Conservation (phyloP, 2,888 invertebrate genomes). For the Globia sparganii region DNA sequence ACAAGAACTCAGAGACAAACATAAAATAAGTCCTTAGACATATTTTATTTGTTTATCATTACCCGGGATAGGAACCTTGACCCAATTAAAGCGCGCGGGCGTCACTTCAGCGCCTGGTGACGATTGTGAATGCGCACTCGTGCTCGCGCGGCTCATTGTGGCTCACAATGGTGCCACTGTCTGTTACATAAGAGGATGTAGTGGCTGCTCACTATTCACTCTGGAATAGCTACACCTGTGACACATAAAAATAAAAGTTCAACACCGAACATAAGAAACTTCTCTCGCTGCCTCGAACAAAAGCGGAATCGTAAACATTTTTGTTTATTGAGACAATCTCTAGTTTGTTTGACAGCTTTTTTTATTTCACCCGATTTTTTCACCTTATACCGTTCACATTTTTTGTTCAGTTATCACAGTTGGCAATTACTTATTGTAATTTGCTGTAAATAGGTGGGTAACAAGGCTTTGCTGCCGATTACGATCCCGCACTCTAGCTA, state of each 20-base stretch:
- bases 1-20: slow-evolving; percentile 9
- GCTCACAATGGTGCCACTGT: slow-evolving; percentile 54
- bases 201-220: slow-evolving; percentile 41
- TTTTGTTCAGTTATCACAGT: slow-evolving; percentile 3
- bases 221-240: slow-evolving; percentile 36
- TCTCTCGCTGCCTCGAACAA: slow-evolving; percentile 24
- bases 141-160: slow-evolving; percentile 42
- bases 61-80: slow-evolving; percentile 63
- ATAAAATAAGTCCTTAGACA: slow-evolving; percentile 35
- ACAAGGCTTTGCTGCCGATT: slow-evolving; percentile 46
- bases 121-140: slow-evolving; percentile 63
- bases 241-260: slow-evolving; percentile 36
- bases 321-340: slow-evolving; percentile 24
- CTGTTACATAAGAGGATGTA: slow-evolving; percentile 49
- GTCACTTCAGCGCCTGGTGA: slow-evolving; percentile 60
- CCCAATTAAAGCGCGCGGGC: slow-evolving; percentile 66
- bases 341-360: slow-evolving; percentile 23
- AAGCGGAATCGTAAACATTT: slow-evolving; percentile 38
- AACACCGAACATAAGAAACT: slow-evolving; percentile 25
- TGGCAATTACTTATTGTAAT: slow-evolving; percentile 42
- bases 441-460: slow-evolving; percentile 34
- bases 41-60: slow-evolving; percentile 50
- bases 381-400: not conserved
- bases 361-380: slow-evolving; percentile 20
- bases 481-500: slow-evolving; percentile 65